A percentile compares a stretch with the other conserved stretches of the same genome.
phyloP scores from a whole-genome alignment of 2,113 vertebrate genomes.

The Pelecanus crispus region DNA sequence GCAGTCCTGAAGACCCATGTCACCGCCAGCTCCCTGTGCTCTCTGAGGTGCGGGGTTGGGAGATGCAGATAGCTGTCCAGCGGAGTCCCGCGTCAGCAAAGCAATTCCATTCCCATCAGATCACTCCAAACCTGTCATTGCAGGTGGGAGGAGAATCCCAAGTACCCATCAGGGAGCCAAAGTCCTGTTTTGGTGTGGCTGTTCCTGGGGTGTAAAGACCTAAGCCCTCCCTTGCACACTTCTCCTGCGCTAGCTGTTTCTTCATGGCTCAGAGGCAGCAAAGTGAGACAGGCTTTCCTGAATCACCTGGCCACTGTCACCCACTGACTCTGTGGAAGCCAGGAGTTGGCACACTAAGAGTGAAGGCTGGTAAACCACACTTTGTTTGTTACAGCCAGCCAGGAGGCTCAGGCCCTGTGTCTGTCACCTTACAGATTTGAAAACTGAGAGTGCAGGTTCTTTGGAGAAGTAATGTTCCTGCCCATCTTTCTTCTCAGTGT shows the following conservation, averaged over 20 bases:
- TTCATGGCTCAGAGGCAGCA: not conserved
- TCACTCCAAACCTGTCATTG: not conserved
- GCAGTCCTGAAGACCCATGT: fast-evolving
- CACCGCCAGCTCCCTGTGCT: not conserved
- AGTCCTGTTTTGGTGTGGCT: not conserved
- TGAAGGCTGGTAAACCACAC: not conserved
- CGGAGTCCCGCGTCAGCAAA: not conserved
- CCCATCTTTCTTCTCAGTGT: not conserved
- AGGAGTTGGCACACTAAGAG: not conserved
- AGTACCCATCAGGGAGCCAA: not conserved
- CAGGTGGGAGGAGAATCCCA: not conserved
- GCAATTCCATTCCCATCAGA: not conserved
- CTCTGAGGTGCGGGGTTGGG: not conserved
- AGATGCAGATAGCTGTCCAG: not conserved
- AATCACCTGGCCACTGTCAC: not conserved
- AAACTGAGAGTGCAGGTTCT: not conserved
- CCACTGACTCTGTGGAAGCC: not conserved
- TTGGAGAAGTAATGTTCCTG: not conserved
- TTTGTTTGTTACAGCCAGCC: not conserved
- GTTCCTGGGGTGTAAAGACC: not conserved
- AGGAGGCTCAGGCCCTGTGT: not conserved
- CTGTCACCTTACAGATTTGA: not conserved
- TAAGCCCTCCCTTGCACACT: not conserved
- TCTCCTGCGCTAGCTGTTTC: not conserved
- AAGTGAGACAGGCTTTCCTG: not conserved